Evolutionary conservation across 2,888 invertebrate species (phyloP).

Genomic region (Nezara viridula): DNA sequence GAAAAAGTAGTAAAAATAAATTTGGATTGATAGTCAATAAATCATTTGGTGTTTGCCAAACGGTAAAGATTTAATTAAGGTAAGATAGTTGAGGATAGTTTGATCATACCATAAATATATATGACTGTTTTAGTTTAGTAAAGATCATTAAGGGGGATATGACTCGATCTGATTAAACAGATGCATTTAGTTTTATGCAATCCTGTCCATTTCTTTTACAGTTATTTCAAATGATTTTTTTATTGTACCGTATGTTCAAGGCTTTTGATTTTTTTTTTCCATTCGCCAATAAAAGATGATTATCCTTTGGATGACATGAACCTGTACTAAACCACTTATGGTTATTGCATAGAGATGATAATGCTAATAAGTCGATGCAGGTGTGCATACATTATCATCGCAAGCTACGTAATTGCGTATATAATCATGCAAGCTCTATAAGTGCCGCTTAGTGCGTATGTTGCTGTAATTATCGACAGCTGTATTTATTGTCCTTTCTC

Average conservation of each 20-base stretch:
- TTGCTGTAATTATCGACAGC: slow-evolving; percentile 27
- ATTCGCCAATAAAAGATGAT: not conserved
- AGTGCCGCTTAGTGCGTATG: not conserved
- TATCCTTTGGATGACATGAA: not conserved
- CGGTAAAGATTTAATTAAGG: not conserved
- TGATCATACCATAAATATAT: not conserved
- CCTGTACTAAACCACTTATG: not conserved
- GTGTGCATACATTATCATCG: not conserved
- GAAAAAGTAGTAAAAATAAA: too few relatives aligned
- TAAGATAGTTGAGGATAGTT: too few relatives aligned
- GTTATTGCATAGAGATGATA: not conserved
- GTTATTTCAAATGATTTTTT: not conserved
- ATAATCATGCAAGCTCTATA: not conserved
- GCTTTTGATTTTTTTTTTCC: not conserved
- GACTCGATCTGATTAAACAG: not conserved
- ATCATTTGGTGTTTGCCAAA: not conserved
- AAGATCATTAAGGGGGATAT: not conserved
- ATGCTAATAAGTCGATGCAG: not conserved
- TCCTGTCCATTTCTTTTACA: not conserved
- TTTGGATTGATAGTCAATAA: not conserved
- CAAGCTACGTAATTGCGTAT: not conserved
- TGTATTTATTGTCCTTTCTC: slow-evolving; percentile 34
- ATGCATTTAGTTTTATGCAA: not conserved
- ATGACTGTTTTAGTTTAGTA: not conserved
- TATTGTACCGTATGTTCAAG: not conserved